phyloP scores from a whole-genome alignment of 2,888 invertebrate species.

The Amblyjoppa fuscipennis region DNA sequence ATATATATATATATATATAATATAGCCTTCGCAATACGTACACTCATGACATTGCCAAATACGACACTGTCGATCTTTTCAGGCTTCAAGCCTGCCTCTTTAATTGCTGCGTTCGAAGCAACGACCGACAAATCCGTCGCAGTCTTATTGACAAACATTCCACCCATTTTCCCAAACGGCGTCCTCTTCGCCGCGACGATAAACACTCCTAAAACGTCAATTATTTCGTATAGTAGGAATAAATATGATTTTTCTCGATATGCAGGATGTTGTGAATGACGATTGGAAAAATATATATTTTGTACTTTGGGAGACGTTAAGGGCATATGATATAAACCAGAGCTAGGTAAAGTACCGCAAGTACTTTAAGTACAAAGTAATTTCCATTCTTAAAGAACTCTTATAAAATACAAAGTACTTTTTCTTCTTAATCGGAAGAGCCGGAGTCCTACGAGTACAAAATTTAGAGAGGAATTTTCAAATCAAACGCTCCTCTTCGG shows the following conservation, averaged over 20 bases:
- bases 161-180: constrained; percentile 98
- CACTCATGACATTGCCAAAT: constrained; percentile 95
- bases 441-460: too few relatives aligned
- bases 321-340: too few relatives aligned
- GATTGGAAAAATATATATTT: constrained; percentile 1
- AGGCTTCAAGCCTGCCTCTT: constrained; percentile 92
- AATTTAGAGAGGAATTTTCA: too few relatives aligned
- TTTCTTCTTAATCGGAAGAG: too few relatives aligned
- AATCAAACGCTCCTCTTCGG: too few relatives aligned
- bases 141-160: constrained; percentile 91
- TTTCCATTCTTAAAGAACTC: too few relatives aligned
- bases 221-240: not conserved
- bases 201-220: constrained; percentile 89
- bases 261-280: not conserved
- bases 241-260: too few relatives aligned
- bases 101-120: constrained; percentile 92
- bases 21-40: constrained; percentile 85
- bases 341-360: too few relatives aligned
- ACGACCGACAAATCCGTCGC: constrained; percentile 93
- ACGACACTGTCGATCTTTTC: constrained; percentile 95
- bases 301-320: not conserved
- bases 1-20: not conserved
- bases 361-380: too few relatives aligned
- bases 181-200: constrained; percentile 98
- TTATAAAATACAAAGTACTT: too few relatives aligned